Evolutionary conservation across 2,797 vertebrate species (phyloP), one percentile per base, ranked within the genome.

Genomic region (Alauda arvensis): DNA sequence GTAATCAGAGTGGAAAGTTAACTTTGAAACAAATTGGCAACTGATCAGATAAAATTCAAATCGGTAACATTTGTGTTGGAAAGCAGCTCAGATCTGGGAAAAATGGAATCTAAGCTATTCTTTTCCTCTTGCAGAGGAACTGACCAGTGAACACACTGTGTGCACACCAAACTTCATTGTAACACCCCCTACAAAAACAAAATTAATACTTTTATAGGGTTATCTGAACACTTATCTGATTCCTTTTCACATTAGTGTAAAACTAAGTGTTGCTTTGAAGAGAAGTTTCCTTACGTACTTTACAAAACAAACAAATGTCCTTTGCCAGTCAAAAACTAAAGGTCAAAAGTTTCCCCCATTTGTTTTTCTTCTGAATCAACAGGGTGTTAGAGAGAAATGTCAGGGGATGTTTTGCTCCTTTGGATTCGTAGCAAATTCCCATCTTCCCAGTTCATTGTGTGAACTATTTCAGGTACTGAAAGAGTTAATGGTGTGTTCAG

Each of bases 31-130:
- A 92, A 95, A 95, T 87, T 95, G 95, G 95, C 95, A 95, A 20
- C 87, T 66, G 94, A 95, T 95, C 95, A 95, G 94, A 95, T 95
- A 95, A 92, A 95, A 93, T 93, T 94, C 94, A 94, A 95, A 95
- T 94, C 87, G 45, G 87, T 95, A 95, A 95, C 95, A 95, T 94
- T 95, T 95, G 95, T 93, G 94, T 95, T 95, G 93, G 95, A 95
- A 95, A 94, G 75, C 77, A 91, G 66, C 89, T 91, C 87, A 77
- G 89, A 95, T 93, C 93, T 93, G 91, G 95, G 93, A 85, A 93
- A 95, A 94, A 75, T 87, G 90, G 94, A 93, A 91, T 94, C 92
- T 77, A 66, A 92, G 92, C 83, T 95, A 94, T 95, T 95, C 83
- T 90, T 71, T 93, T 92, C 87, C 69, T 86, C 77, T 93, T 83